Percentiles rank a stretch among this genome's conserved stretches.
Evolutionary conservation across 2,113 vertebrate genomes (phyloP).

Genomic region (Deroptyus accipitrinus): DNA sequence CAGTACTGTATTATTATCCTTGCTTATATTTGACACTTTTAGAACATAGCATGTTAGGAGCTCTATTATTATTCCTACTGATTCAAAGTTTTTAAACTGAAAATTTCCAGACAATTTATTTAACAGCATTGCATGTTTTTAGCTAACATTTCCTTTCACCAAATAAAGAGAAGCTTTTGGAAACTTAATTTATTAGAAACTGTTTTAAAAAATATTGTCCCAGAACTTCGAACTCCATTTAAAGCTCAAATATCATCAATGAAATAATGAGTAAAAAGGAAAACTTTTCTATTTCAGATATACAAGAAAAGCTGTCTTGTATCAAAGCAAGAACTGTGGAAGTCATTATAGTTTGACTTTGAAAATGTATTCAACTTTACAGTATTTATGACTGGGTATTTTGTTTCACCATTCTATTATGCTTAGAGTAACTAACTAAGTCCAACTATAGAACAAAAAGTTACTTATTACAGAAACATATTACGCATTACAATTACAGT

Average conservation of each 20-base stretch:
- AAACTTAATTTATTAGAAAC: neutral
- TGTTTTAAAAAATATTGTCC: neutral
- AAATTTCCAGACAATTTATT: neutral
- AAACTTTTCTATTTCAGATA: neutral
- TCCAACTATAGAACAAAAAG: neutral
- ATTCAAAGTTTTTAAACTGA: neutral
- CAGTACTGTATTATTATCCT: neutral
- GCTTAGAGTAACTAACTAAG: neutral
- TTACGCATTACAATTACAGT: neutral
- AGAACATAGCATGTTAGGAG: neutral
- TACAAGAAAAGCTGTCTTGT: neutral
- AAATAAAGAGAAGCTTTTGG: neutral
- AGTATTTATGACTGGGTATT: neutral
- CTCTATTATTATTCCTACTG: neutral
- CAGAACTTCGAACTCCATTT: neutral
- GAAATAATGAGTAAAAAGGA: neutral
- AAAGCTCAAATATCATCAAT: neutral
- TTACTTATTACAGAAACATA: neutral
- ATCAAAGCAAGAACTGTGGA: neutral
- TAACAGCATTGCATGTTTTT: neutral
- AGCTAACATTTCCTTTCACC: neutral
- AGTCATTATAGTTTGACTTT: neutral
- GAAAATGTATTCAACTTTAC: neutral
- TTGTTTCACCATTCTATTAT: neutral
- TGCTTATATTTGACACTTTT: conserved; percentile 7